Evolutionary conservation across 2,888 invertebrate species (phyloP), one percentile per base, ranked within the genome.

Genomic region (Ophioninae sp.): DNA sequence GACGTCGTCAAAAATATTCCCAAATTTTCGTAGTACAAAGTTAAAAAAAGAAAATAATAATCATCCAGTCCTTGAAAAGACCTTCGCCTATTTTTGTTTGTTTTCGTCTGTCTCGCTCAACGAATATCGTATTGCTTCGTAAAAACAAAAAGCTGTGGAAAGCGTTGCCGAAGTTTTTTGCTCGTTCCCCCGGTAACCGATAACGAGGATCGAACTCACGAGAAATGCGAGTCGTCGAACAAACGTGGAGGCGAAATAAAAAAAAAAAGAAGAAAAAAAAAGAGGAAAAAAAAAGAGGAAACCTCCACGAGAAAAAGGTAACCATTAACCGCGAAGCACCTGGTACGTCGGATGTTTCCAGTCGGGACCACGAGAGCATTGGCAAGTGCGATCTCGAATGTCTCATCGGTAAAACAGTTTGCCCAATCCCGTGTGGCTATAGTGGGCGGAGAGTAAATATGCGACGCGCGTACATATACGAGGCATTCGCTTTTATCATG

Each of bases 401-500:
- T 80, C 76, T 13, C 72, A 76, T 62, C 73, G 68, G 79, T 80
- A 80, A 73, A 79, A 72, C 57, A 68, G 80, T 80, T 80, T 65
- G 56, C 76, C 64, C 80, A 67, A 72, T 79, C 56, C 37, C 65
- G 64, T 75, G 50, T 17, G 37, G 30, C 64, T 65, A 64, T 56
- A 37, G 37, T 64, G 56, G 41, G n/a, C 50, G 44, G 72, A 65
- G 72, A 65, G 65, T 62, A 74, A 70, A 64, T 78, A 70, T 23
- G 64, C 30, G 41, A 56, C 56, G 70, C 41, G 30, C 59, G 56
- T 41, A 21, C 41, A 50, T 50, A 50, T 50, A 65, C 56, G 41
- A 21, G 39, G 13, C 41, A 73, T 64, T 79, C 64, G 78, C 81
- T 76, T 81, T 81, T 84, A 79, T 81, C 78, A 84, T 84, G 81